Conservation (phyloP, 2,888 invertebrate species). For the Loripinus fragilis region DNA sequence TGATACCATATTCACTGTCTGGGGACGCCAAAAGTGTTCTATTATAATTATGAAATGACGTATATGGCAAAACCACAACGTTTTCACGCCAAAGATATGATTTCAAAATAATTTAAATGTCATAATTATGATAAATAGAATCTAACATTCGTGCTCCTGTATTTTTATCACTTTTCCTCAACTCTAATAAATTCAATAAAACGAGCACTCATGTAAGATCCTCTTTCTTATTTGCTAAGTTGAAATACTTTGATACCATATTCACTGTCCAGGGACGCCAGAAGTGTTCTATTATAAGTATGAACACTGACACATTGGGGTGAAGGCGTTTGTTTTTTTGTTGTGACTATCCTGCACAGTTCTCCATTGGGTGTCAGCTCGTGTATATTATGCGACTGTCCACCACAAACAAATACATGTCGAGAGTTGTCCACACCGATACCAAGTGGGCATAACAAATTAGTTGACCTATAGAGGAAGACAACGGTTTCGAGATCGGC, state of each 20-base stretch:
- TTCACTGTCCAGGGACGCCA: background rate
- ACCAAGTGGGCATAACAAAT: background rate
- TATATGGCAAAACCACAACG: too few species aligned
- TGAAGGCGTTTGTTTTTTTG: background rate
- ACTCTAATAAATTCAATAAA: too few species aligned
- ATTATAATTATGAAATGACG: background rate
- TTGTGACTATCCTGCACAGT: background rate
- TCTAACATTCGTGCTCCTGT: too few species aligned
- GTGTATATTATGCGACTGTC: slow-evolving; percentile 3
- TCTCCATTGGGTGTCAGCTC: background rate
- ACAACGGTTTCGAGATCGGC: background rate
- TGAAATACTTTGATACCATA: background rate
- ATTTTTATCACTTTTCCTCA: too few species aligned
- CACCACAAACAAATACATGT: background rate
- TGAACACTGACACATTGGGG: background rate
- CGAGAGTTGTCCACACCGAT: background rate
- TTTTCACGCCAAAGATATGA: too few species aligned
- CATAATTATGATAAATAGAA: too few species aligned
- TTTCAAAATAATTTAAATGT: too few species aligned
- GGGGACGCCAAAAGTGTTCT: background rate
- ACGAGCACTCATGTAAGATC: too few species aligned
- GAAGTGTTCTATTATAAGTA: background rate
- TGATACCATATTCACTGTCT: background rate
- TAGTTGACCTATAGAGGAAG: background rate
- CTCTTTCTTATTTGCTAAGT: too few species aligned